These are phyloP conservation scores for Pluvianellus socialis DNA, from an alignment of 2,113 vertebrate genomes.

Conservation along the genomic window DNA sequence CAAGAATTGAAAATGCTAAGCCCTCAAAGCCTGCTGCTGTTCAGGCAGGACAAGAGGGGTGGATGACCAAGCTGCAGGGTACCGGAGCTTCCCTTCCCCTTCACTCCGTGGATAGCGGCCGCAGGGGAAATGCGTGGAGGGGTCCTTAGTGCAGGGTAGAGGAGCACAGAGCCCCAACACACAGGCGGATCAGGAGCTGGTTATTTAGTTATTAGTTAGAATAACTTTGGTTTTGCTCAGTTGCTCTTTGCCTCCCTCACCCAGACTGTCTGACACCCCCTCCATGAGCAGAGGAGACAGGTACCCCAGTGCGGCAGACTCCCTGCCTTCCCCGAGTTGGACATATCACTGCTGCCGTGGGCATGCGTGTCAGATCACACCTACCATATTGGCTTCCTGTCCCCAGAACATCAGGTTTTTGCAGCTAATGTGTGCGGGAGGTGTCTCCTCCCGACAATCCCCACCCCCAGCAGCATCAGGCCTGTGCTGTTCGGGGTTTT, in stretches of 20 bases:
- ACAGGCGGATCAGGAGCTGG: not conserved
- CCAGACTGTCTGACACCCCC: not conserved
- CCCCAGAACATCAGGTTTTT: conserved; percentile 73
- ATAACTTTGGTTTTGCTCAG: not conserved
- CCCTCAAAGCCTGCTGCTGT: conserved; percentile 59
- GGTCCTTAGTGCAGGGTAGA: not conserved
- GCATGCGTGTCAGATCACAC: conserved; percentile 52
- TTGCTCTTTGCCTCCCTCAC: not conserved
- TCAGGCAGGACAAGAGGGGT: conserved; percentile 71
- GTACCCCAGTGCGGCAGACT: not conserved
- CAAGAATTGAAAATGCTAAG: conserved; percentile 63
- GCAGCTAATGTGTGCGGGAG: conserved; percentile 52
- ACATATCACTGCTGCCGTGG: conserved; percentile 14
- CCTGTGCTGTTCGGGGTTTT: conserved; percentile 73
- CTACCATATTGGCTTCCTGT: conserved; percentile 81
- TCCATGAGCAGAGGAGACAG: not conserved
- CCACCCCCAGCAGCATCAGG: conserved; percentile 68
- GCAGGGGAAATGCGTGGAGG: not conserved
- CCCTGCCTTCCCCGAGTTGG: conserved; percentile 14
- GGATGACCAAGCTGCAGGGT: conserved; percentile 73
- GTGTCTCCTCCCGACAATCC: conserved; percentile 69
- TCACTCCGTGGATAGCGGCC: not conserved
- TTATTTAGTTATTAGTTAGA: not conserved
- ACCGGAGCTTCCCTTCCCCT: conserved; percentile 29
- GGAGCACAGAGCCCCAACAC: not conserved